Evolutionary conservation across 2,113 vertebrate species (phyloP), one percentile per base, ranked within the genome.

Genomic region (Myotis lucifugus): DNA sequence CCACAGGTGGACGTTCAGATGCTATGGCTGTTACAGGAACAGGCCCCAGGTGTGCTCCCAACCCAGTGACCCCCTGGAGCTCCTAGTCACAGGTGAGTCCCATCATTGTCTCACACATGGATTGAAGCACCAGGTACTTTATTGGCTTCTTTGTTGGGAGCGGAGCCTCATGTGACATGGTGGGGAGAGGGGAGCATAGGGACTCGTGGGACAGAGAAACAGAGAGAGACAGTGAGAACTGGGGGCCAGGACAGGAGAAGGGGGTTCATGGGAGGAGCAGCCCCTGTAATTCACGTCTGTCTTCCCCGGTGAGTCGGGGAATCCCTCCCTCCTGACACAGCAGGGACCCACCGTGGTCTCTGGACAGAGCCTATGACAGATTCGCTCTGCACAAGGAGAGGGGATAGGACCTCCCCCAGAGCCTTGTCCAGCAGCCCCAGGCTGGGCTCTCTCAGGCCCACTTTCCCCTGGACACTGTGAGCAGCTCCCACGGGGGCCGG

Each of bases 121-220:
- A 66, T 2, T 66, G 29, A 66, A 19, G 37, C 6, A 14, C 0
- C 83, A 40, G 21, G 9, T 4, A 29, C 8, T 4, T 46, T 42
- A 2, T 1, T 6, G 29, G 76, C 0, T 2, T 21, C 76, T 12
- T 21, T 12, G 32, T 9, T 52, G 9, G 0, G 18, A 34, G 32
- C 5, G 5, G 46, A 52, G 48, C 4, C 76, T 5, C 64, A 14
- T 11, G 18, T 19, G 46, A 18, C 46, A 5, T 15, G 46, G n/a
- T 10, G 21, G 56, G 8, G 8, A 25, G 1, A 3, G 4, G 21
- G 21, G 13, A 14, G 1, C 4, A 12, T 0, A 27, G 15, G n/a
- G 27, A 0, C 8, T n/a, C 21, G 2, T 18, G 64, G 27, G 13
- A 1, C 5, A 27, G 32, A 29, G 52, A 72, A 34, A 4, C 34